Evolutionary conservation across 2,113 vertebrate species (phyloP).

Genomic region (Pomatostomus ruficeps): DNA sequence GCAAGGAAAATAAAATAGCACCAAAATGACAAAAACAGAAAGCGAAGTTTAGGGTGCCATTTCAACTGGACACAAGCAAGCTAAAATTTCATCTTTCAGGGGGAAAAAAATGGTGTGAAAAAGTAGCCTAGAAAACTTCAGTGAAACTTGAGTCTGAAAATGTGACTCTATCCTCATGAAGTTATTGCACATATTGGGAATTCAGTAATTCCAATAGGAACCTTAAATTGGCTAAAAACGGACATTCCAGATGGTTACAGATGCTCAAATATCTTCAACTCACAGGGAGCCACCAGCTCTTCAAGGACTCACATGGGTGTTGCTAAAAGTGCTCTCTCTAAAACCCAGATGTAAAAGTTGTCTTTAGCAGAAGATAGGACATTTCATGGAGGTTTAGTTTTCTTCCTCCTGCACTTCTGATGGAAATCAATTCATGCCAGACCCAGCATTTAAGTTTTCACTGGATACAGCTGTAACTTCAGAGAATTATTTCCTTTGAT

Average conservation of each 20-base stretch:
- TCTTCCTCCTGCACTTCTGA: background rate
- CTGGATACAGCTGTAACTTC: background rate
- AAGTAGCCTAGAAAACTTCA: background rate
- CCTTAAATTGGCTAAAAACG: background rate
- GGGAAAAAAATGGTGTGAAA: background rate
- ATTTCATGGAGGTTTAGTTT: background rate
- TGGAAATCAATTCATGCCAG: background rate
- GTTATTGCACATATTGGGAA: background rate
- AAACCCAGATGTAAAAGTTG: background rate
- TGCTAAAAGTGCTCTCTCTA: background rate
- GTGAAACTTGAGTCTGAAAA: background rate
- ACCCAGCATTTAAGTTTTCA: background rate
- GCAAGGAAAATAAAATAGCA: background rate
- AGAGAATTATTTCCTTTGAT: background rate
- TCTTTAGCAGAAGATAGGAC: background rate
- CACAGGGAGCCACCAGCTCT: background rate
- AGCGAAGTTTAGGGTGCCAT: accelerated
- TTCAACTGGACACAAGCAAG: background rate
- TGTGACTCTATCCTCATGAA: background rate
- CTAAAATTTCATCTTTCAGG: background rate
- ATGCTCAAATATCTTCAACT: background rate
- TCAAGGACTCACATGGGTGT: background rate
- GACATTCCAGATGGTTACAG: background rate
- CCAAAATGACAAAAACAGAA: background rate
- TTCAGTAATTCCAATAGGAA: background rate